phyloP scores from a whole-genome alignment of 2,797 vertebrate genomes.

The Xenopus petersii region DNA sequence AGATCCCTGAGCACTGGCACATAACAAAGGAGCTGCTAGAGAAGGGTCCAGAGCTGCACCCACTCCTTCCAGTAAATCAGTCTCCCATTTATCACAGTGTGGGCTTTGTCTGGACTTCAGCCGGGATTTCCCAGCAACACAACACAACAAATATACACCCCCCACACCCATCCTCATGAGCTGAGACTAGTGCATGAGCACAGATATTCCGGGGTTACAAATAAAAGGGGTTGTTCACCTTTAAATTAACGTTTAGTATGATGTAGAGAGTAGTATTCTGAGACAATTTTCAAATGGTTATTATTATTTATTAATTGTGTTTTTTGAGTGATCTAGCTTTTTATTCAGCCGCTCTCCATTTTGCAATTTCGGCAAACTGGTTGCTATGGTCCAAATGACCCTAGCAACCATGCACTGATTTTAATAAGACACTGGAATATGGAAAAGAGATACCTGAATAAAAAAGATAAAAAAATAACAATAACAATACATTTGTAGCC shows the following conservation, averaged over 20 bases:
- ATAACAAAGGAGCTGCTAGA: conserved; percentile 7
- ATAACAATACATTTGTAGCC: too few relatives aligned
- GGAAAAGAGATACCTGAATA: too few relatives aligned
- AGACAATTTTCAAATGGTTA: too few relatives aligned
- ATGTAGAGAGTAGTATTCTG: not conserved
- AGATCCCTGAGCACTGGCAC: not conserved
- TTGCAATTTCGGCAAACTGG: too few relatives aligned
- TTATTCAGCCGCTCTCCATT: too few relatives aligned
- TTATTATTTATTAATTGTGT: too few relatives aligned
- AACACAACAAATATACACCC: conserved; percentile 8
- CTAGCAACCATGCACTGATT: too few relatives aligned
- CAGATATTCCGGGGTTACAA: not conserved
- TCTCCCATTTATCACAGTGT: conserved; percentile 23
- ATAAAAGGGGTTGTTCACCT: not conserved
- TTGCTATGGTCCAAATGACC: too few relatives aligned
- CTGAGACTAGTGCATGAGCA: too few relatives aligned
- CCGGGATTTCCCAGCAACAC: conserved; percentile 34
- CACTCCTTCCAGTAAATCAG: conserved; percentile 30
- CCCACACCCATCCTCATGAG: not conserved
- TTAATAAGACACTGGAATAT: too few relatives aligned
- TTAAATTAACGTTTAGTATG: not conserved
- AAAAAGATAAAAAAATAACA: too few relatives aligned
- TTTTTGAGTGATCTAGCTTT: too few relatives aligned
- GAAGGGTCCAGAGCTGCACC: not conserved
- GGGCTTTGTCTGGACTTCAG: conserved; percentile 31